These are phyloP conservation scores for Agriopis marginaria DNA, from an alignment of 2,888 invertebrate species.

Conservation along the genomic window DNA sequence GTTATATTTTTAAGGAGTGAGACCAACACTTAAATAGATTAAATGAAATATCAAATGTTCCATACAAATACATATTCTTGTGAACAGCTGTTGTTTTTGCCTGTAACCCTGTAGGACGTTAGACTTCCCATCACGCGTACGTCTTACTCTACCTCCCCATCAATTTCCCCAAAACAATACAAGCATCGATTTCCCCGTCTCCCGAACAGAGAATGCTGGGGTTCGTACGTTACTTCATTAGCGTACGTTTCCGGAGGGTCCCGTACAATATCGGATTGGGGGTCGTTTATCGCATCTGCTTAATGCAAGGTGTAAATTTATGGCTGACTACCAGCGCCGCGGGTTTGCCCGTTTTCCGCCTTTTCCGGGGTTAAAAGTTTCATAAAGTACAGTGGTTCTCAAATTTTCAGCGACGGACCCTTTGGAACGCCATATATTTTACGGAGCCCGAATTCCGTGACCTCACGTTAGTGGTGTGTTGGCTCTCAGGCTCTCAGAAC, in stretches of 20 bases:
- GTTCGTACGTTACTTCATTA: conserved; percentile 45
- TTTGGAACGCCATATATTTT: too few relatives aligned
- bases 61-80: too few relatives aligned
- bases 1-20: too few relatives aligned
- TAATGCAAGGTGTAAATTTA: conserved; percentile 45
- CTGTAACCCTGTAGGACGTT: neutral
- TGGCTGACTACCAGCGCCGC: conserved; percentile 10
- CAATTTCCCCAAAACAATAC: conserved; percentile 6
- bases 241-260: conserved; percentile 52
- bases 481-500: too few relatives aligned
- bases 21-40: too few relatives aligned
- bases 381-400: neutral
- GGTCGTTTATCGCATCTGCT: conserved; percentile 33
- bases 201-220: conserved; percentile 44
- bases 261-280: conserved; percentile 30
- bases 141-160: neutral
- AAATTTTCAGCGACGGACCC: too few relatives aligned
- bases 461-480: too few relatives aligned
- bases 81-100: too few relatives aligned
- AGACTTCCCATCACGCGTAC: neutral
- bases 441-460: too few relatives aligned
- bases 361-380: neutral
- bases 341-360: neutral
- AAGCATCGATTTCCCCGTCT: conserved; percentile 34
- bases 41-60: too few relatives aligned